Percentiles rank a stretch among this genome's conserved stretches.
phyloP scores from a whole-genome alignment of 2,113 vertebrate genomes.

The Irena cyanogastra region DNA sequence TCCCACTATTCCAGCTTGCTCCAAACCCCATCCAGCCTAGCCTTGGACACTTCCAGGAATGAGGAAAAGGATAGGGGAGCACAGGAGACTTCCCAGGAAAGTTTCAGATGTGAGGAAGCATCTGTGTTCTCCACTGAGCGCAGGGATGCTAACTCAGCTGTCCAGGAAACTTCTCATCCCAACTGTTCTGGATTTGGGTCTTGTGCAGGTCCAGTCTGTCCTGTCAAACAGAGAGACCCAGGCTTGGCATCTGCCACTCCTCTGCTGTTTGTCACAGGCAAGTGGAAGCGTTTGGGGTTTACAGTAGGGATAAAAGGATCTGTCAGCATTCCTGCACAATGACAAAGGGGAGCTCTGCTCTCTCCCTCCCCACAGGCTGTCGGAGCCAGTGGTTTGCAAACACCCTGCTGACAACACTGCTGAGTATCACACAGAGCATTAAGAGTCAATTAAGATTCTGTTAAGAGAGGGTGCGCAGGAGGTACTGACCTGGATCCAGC shows the following conservation, averaged over 20 bases:
- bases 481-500: not conserved
- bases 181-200: not conserved
- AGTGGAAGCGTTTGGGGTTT: not conserved
- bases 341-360: not conserved
- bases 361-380: not conserved
- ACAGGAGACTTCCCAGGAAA: not conserved
- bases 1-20: not conserved
- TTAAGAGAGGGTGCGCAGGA: not conserved
- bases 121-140: not conserved
- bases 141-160: not conserved
- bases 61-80: not conserved
- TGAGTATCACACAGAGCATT: not conserved
- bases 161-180: not conserved
- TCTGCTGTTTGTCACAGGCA: not conserved
- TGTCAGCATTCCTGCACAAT: not conserved
- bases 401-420: not conserved
- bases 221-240: not conserved
- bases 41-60: not conserved
- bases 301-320: not conserved
- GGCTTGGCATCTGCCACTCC: not conserved
- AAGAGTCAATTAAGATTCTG: not conserved
- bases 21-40: not conserved
- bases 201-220: not conserved
- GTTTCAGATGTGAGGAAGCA: not conserved
- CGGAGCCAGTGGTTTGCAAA: not conserved